Evolutionary conservation across 2,797 vertebrate species (phyloP), one percentile per base, ranked within the genome.

Genomic region (Megalops cyprinoides): DNA sequence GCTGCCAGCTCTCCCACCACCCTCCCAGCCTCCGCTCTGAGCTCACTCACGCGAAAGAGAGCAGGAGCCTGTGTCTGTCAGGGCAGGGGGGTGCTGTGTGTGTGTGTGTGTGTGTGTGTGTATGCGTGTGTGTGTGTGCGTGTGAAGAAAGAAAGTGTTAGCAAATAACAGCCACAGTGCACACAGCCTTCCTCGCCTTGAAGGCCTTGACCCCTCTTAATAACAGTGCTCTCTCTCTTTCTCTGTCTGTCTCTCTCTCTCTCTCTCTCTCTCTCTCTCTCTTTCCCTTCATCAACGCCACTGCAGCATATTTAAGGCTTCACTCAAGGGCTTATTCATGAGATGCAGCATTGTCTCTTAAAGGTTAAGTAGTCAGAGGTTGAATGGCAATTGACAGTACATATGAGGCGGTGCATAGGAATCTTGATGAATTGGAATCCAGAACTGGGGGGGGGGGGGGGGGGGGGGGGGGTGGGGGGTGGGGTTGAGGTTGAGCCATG

Each of bases 31-130:
- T 31, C 60, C 28, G 60, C 60, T 37, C 34, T 14, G 18, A 65
- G 73, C 31, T 77, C 79, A 51, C 76, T 81, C 62, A 77, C 76
- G 79, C 65, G 78, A 83, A 81, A 79, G 58, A 81, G 55, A 79
- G 46, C 73, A 37, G 23, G 15, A 49, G 67, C 25, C 62, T 31
- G 34, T 42, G 37, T 23, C 0, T 23, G 28, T 37, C 31, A 37
- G 34, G 14, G 46, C 14, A 12, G 15, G 5, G 34, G 48, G 1
- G 74, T 76, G 44, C 12, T 1, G 8, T 46, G 71, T 74, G 79
- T 69, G 65, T 44, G 71, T 74, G 20, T 48, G 44, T 49, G 44
- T 46, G 9, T 49, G 58, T 49, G 15, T 65, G 44, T 77, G 37
- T 77, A 44, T 77, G 60, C 14, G 44, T n/a, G 37, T 77, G 55